phyloP scores from a whole-genome alignment of 2,888 invertebrate species.

The Desoria tigrina region DNA sequence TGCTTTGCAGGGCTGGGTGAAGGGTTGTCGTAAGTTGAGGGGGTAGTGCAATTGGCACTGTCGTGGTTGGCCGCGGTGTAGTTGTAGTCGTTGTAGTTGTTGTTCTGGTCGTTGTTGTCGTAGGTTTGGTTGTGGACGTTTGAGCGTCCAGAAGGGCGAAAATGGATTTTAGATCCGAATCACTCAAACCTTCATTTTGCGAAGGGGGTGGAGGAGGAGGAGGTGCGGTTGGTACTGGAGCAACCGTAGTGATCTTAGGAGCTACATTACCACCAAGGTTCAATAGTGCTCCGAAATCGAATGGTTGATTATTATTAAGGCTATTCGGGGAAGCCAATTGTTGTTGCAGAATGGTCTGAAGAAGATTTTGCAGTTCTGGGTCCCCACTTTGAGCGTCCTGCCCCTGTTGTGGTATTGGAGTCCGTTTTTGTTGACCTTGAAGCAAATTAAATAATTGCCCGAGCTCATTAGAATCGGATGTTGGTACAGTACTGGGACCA shows the following conservation, averaged over 20 bases:
- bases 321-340: neutral
- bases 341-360: neutral
- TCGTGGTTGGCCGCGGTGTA: slow-evolving; percentile 1
- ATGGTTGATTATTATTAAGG: neutral
- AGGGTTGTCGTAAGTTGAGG: slow-evolving; percentile 24
- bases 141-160: slow-evolving; percentile 40
- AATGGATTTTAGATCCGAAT: slow-evolving; percentile 45
- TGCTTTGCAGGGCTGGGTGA: slow-evolving; percentile 37
- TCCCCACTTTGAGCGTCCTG: too few species aligned
- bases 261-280: neutral
- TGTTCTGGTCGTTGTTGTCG: slow-evolving; percentile 11
- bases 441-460: neutral
- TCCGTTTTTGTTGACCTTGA: neutral
- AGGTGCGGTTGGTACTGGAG: neutral
- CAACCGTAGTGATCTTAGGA: neutral
- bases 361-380: slow-evolving; percentile 1
- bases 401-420: neutral
- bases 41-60: slow-evolving; percentile 14
- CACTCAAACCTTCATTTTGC: slow-evolving; percentile 27
- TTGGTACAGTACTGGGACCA: neutral
- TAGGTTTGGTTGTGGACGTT: slow-evolving; percentile 11
- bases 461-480: slow-evolving; percentile 1
- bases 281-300: slow-evolving; percentile 1
- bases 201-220: neutral
- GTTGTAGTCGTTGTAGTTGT: slow-evolving; percentile 28